Evolutionary conservation across 2,113 vertebrate species (phyloP).

Genomic region (Carassius auratus): DNA sequence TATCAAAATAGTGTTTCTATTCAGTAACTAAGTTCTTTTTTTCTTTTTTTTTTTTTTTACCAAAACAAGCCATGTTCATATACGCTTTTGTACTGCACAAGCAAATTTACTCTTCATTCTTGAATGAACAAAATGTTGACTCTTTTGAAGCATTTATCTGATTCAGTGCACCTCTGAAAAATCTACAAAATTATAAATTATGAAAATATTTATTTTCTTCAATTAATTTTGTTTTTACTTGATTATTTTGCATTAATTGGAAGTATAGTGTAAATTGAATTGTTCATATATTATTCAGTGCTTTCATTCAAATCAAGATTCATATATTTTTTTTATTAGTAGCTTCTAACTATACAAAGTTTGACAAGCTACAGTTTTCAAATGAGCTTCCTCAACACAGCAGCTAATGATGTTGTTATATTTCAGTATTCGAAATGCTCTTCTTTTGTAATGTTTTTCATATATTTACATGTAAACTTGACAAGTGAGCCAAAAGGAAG

Average conservation of each 20-base stretch:
- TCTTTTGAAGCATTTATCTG: background rate
- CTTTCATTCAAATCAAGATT: background rate
- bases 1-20: background rate
- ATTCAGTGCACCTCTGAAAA: background rate
- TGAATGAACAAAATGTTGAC: too few relatives aligned
- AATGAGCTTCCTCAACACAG: background rate
- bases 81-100: too few relatives aligned
- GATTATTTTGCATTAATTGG: background rate
- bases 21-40: background rate
- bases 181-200: background rate
- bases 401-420: background rate
- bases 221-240: background rate
- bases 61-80: too few relatives aligned
- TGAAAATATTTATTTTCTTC: background rate
- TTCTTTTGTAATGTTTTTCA: background rate
- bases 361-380: background rate
- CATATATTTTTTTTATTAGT: background rate
- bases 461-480: constrained; percentile 19
- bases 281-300: background rate
- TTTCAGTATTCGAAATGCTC: background rate
- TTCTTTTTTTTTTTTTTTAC: background rate
- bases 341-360: background rate
- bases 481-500: background rate
- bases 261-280: background rate
- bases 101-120: too few relatives aligned